These are phyloP conservation scores for Zoanthus solanderi DNA, from an alignment of 92 coral and sea anemone species.

Conservation along the genomic window DNA sequence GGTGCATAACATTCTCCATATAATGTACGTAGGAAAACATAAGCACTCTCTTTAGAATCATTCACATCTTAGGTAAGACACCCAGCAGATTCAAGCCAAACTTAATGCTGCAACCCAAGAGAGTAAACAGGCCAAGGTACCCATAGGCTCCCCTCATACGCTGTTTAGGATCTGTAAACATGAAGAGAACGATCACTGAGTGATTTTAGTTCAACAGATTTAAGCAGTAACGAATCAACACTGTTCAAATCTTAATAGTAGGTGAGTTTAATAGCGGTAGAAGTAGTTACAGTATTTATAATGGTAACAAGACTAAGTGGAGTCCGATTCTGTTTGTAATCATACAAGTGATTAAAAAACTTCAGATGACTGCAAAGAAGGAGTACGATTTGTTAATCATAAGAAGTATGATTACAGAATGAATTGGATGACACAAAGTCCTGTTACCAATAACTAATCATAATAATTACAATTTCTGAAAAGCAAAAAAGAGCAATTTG, in stretches of 20 bases:
- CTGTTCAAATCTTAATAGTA: no score
- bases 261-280: neutral
- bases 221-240: no score
- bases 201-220: neutral
- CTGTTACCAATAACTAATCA: no score
- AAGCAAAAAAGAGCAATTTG: no score
- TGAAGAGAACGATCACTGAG: neutral
- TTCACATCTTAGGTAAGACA: slow-evolving; percentile 24
- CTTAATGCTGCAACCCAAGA: slow-evolving; percentile 78
- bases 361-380: no score
- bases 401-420: no score
- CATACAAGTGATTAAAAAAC: no score
- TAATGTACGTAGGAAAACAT: neutral
- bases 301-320: no score
- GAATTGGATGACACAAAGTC: no score
- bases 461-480: no score
- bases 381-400: no score
- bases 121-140: slow-evolving; percentile 69
- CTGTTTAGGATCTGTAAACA: slow-evolving; percentile 77
- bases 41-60: neutral
- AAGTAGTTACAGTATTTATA: neutral
- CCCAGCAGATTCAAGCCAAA: slow-evolving; percentile 71
- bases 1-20: neutral
- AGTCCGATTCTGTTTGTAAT: no score
- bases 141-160: slow-evolving; percentile 87